Conservation (phyloP, 2,888 invertebrate genomes). For the Melitaea athalia region DNA sequence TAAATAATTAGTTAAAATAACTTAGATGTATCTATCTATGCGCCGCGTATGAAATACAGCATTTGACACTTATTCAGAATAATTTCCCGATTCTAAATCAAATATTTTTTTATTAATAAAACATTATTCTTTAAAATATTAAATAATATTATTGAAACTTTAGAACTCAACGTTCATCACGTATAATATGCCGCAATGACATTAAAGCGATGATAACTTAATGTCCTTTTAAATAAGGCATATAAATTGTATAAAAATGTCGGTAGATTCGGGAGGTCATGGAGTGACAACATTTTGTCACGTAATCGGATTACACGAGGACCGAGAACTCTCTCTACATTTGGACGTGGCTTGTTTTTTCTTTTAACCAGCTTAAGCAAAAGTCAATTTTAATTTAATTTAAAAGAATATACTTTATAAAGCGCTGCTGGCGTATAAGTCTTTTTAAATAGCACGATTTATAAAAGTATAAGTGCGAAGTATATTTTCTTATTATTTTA, state of each 20-base stretch:
- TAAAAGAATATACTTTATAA: conserved; percentile 22
- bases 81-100: too few species aligned
- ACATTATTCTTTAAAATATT: too few species aligned
- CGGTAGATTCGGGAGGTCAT: conserved; percentile 52
- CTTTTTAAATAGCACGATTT: neutral
- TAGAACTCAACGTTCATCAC: neutral
- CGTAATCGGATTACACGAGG: conserved; percentile 62
- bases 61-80: too few species aligned
- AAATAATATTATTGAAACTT: too few species aligned
- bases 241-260: conserved; percentile 53
- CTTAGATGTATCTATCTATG: too few species aligned
- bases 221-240: conserved; percentile 36
- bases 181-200: neutral
- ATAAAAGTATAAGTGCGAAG: neutral
- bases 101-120: too few species aligned
- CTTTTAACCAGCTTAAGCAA: conserved; percentile 37
- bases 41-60: too few species aligned
- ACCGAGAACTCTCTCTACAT: conserved; percentile 32
- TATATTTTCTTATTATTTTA: neutral
- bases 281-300: conserved; percentile 57
- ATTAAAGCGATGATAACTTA: neutral
- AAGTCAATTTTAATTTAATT: conserved; percentile 29
- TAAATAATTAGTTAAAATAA: too few species aligned
- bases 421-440: conserved; percentile 4
- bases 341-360: conserved; percentile 31